Evolutionary conservation across 2,113 vertebrate species (phyloP).

Genomic region (Ptilonorhynchus violaceus): DNA sequence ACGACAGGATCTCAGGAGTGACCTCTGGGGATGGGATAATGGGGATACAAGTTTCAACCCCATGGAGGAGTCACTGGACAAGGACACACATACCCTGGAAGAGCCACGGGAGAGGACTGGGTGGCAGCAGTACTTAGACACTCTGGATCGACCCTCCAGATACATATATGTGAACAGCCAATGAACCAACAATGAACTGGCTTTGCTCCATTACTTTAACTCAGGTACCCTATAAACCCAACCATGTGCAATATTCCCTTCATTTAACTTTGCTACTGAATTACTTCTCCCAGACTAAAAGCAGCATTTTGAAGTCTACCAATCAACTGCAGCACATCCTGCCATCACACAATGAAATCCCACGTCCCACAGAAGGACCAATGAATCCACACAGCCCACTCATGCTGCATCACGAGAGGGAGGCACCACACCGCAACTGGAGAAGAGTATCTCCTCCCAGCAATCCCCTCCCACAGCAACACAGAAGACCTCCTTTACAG

Average conservation of each 20-base stretch:
- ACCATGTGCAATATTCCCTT: neutral
- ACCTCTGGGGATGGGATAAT: neutral
- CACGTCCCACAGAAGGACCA: fast-evolving
- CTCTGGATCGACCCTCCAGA: neutral
- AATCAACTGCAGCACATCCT: neutral
- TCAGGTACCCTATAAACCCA: neutral
- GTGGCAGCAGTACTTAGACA: neutral
- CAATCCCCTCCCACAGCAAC: neutral
- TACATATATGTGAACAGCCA: neutral
- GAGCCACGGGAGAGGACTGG: neutral
- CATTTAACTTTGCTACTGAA: neutral
- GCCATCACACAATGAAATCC: neutral
- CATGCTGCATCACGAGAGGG: neutral
- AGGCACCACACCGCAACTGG: neutral
- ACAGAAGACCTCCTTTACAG: neutral
- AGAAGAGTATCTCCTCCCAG: neutral
- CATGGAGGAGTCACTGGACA: neutral
- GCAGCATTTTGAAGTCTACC: neutral
- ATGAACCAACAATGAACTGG: neutral
- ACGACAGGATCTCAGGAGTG: neutral
- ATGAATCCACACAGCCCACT: neutral
- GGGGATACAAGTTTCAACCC: neutral
- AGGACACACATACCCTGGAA: neutral
- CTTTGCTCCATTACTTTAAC: neutral
- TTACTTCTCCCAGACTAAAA: neutral